A percentile compares a stretch with the other conserved stretches of the same genome.
Evolutionary conservation across 2,888 invertebrate genomes (phyloP).

Genomic region (Trypoxylon attenuatum): DNA sequence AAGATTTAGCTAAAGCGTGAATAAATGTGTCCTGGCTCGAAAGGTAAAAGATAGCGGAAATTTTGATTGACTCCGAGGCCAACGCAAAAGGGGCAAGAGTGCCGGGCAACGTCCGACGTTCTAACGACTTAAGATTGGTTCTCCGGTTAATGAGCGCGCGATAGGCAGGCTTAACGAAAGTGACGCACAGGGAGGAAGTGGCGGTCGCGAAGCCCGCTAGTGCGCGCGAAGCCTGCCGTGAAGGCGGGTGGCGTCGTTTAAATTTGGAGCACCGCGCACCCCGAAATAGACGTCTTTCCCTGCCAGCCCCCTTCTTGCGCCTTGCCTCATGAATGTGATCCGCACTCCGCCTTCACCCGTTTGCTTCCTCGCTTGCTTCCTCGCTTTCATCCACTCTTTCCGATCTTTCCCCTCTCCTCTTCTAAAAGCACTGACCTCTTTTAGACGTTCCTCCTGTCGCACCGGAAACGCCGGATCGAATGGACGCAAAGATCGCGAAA

Average conservation of each 20-base stretch:
- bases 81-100: not conserved
- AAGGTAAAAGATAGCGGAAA: no score
- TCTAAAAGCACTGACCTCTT: slow-evolving; percentile 13
- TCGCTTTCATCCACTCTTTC: slow-evolving; percentile 19
- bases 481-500: slow-evolving; percentile 10
- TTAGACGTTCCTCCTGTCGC: not conserved
- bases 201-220: slow-evolving; percentile 12
- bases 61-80: no score
- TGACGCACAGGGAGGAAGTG: slow-evolving; percentile 40
- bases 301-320: slow-evolving; percentile 49
- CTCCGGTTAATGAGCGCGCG: slow-evolving; percentile 31
- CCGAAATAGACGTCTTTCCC: slow-evolving; percentile 64
- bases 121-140: slow-evolving; percentile 1
- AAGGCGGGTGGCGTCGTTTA: slow-evolving; percentile 65
- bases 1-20: no score
- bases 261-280: slow-evolving; percentile 61
- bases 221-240: no score
- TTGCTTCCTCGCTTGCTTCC: no score
- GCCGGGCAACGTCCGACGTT: not conserved
- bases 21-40: no score
- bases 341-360: slow-evolving; percentile 20
- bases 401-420: slow-evolving; percentile 18
- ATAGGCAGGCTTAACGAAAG: slow-evolving; percentile 43
- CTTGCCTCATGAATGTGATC: slow-evolving; percentile 41
- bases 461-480: slow-evolving; percentile 20